Percentiles rank a stretch among this genome's conserved stretches.
phyloP scores from a whole-genome alignment of 2,113 vertebrate species.

The Nicator chloris region DNA sequence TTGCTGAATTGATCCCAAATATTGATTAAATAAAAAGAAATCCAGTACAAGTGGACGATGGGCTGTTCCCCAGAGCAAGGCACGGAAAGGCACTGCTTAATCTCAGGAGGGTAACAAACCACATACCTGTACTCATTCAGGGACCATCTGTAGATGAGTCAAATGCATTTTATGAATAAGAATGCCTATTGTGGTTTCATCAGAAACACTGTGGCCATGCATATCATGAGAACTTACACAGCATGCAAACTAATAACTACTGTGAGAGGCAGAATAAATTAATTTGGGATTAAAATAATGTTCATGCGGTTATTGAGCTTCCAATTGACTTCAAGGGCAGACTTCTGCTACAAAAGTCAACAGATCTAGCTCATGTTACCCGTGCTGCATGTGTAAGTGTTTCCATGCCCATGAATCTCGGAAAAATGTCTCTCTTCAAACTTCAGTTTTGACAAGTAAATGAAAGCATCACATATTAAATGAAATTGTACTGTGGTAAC shows the following conservation, averaged over 20 bases:
- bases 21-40: not conserved
- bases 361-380: not conserved
- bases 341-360: not conserved
- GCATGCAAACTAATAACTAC: not conserved
- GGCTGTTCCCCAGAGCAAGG: not conserved
- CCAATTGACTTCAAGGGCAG: not conserved
- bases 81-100: not conserved
- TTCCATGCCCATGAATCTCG: not conserved
- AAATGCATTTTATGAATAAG: not conserved
- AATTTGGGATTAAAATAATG: not conserved
- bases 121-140: not conserved
- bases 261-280: not conserved
- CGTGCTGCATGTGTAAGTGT: fast-evolving
- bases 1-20: not conserved
- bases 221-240: not conserved
- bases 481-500: not conserved
- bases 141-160: not conserved
- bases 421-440: not conserved
- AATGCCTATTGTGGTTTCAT: not conserved
- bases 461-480: not conserved
- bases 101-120: not conserved
- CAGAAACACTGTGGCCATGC: not conserved
- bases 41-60: not conserved
- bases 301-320: not conserved
- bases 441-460: not conserved